These are phyloP conservation scores for Siphamia tubifer DNA, from an alignment of 2,113 vertebrate species.

Conservation along the genomic window DNA sequence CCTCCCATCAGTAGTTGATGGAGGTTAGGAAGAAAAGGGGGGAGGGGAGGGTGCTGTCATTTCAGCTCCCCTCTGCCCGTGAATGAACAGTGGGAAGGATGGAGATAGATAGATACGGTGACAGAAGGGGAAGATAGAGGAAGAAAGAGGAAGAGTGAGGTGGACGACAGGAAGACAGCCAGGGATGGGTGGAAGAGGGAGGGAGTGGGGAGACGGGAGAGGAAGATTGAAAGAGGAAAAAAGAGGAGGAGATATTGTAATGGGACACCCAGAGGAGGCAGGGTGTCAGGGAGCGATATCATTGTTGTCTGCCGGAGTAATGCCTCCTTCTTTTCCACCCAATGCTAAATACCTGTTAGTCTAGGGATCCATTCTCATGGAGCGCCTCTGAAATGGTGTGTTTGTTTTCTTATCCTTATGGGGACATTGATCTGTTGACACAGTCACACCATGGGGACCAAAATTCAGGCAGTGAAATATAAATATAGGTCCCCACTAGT, in stretches of 20 bases:
- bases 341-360: constrained; percentile 61
- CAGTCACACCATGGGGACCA: too few relatives aligned
- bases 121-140: constrained; percentile 27
- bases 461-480: too few relatives aligned
- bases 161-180: constrained; percentile 23
- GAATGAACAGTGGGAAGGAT: constrained; percentile 1
- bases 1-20: neutral
- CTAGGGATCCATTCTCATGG: constrained; percentile 26
- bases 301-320: constrained; percentile 69
- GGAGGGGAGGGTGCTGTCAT: constrained; percentile 33
- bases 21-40: neutral
- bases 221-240: constrained; percentile 33
- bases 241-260: constrained; percentile 61
- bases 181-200: neutral
- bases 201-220: neutral
- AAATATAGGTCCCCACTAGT: too few relatives aligned
- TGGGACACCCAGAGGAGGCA: constrained; percentile 63
- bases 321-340: constrained; percentile 52
- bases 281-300: constrained; percentile 73
- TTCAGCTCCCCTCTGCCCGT: constrained; percentile 1
- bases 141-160: constrained; percentile 33
- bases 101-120: neutral
- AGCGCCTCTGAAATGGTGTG: too few relatives aligned
- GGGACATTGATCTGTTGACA: too few relatives aligned
- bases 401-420: too few relatives aligned